Percentiles rank a stretch among this genome's conserved stretches.
Conservation (phyloP, 2,888 invertebrate genomes). For the Caenorhabditis virilis region DNA sequence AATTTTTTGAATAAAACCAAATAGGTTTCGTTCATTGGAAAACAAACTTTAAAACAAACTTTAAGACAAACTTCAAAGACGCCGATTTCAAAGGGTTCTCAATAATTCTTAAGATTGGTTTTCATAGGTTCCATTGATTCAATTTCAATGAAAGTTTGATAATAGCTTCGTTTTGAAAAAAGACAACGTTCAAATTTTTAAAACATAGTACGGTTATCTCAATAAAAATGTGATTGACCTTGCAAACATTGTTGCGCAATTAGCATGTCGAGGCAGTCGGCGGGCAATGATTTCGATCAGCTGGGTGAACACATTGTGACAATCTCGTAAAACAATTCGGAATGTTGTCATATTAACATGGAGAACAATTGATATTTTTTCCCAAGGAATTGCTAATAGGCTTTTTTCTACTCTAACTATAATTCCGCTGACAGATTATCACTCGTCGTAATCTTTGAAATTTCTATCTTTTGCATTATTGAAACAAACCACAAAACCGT, state of each 20-base stretch:
- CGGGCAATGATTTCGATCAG: constrained; percentile 16
- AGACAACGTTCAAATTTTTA: neutral
- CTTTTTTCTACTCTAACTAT: no score
- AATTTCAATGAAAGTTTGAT: neutral
- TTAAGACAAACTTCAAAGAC: neutral
- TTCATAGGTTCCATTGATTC: neutral
- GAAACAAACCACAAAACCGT: no score
- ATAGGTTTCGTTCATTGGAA: no score
- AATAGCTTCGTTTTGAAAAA: neutral
- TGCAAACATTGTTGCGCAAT: constrained; percentile 37
- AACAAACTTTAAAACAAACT: no score
- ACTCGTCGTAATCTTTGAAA: no score
- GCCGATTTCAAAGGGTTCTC: neutral
- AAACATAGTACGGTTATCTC: neutral
- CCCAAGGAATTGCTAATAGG: no score
- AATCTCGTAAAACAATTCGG: neutral
- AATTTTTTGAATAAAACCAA: no score
- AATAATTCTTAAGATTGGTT: neutral
- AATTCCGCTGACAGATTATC: no score
- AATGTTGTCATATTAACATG: no score
- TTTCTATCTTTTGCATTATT: no score
- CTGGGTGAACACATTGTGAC: constrained; percentile 4
- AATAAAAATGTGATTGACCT: constrained; percentile 33
- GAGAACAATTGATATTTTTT: no score
- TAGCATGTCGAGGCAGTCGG: constrained; percentile 15